phyloP scores from a whole-genome alignment of 2,797 vertebrate genomes.

The Sebastes reedi region DNA sequence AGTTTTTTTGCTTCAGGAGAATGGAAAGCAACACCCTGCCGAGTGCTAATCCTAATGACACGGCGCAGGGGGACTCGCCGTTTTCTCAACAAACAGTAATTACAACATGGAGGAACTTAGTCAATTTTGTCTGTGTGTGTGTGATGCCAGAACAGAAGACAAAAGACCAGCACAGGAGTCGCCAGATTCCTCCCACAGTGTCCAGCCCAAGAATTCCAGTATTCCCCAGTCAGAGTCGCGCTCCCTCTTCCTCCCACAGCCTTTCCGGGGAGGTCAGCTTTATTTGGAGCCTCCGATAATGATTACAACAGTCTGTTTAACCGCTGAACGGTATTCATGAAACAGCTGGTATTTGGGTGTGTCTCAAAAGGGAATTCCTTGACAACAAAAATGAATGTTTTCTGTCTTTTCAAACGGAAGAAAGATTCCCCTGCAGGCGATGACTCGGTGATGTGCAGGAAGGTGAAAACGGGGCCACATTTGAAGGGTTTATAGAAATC shows the following conservation, averaged over 20 bases:
- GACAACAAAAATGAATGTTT: background rate
- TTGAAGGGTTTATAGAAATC: background rate
- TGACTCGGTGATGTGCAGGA: background rate
- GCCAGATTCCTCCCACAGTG: conserved; percentile 41
- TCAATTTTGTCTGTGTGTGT: conserved; percentile 25
- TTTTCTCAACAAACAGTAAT: conserved; percentile 65
- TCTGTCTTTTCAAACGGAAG: background rate
- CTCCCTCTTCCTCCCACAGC: conserved; percentile 68
- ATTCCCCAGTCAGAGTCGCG: conserved; percentile 45
- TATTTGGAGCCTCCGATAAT: conserved; percentile 33
- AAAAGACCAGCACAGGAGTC: background rate
- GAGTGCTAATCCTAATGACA: conserved; percentile 61
- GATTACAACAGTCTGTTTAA: conserved; percentile 20
- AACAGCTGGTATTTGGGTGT: conserved; percentile 49
- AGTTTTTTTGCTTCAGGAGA: conserved; percentile 63
- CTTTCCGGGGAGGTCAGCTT: conserved; percentile 51
- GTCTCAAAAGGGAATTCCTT: conserved; percentile 19
- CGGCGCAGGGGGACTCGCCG: conserved; percentile 29
- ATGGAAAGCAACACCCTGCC: conserved; percentile 59
- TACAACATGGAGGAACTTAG: conserved; percentile 50
- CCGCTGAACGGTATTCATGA: conserved; percentile 11
- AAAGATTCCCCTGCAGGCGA: background rate
- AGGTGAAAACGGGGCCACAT: background rate
- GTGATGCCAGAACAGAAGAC: conserved; percentile 21
- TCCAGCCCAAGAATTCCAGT: conserved; percentile 60